Base-by-base conservation (phyloP, 2,888 invertebrate species). In the Cataglyphis cursor region DNA sequence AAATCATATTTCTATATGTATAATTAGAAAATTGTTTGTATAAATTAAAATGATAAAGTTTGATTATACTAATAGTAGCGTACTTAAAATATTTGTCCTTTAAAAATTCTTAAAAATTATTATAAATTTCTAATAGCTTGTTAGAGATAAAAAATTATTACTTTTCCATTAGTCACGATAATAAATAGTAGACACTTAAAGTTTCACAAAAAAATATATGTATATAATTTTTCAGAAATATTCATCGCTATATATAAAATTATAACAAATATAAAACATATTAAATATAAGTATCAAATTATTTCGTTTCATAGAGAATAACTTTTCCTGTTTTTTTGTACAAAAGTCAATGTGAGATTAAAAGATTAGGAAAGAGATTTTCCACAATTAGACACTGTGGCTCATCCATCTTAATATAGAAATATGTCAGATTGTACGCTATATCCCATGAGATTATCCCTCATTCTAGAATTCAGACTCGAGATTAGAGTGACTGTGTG, bases 401-500 rank as follows among this genome's bases (percentile, higher is more conserved):
- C 44, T 72, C 44, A 72, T 35, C 35, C 21, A n/a, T 59, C 57
- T 76, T 80, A 24, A 59, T 70, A 21, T 24, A 72, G 59, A 80
- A 12, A 72, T 44, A 21, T 48, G 72, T 72, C 78, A 80, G 48
- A 59, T 35, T 72, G 70, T 5, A 12, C 70, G 18, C 70, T 48
- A 59, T 48, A 59, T 12, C 68, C 68, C 68, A 24, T 15, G 72
- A 70, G 78, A 78, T 78, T 70, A 78, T 70, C 78, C 44, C 21
- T 59, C 44, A 44, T 35, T 35, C 78, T 4, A 44, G 59, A 59
- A 78, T 72, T 72, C 35, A 35, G 35, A 70, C 21, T 35, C 12
- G 24, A 44, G 44, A 78, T 72, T 72, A 35, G 44, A 61, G 59
- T 41, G 57, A 70, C 35, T 59, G 70, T 57, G 18, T 59, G 70